Conservation (phyloP, 2,888 invertebrate genomes). For the Allophyes oxyacanthae region DNA sequence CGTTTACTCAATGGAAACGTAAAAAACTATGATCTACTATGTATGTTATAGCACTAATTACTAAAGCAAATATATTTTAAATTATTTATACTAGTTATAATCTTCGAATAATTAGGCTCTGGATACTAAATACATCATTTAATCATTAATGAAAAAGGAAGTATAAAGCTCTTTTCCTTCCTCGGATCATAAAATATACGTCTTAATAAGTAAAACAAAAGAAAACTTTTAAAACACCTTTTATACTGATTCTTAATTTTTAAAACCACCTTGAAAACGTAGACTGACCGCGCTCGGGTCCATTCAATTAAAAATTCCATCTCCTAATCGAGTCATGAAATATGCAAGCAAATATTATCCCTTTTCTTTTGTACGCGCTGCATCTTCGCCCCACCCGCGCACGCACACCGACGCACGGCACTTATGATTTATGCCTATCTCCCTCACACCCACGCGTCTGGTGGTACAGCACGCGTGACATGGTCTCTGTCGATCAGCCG, state of each 20-base stretch:
- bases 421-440: constrained; percentile 81
- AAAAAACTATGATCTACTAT: constrained; percentile 20
- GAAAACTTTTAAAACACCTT: constrained; percentile 47
- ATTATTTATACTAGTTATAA: neutral
- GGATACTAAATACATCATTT: constrained; percentile 7
- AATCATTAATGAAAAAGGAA: constrained; percentile 9
- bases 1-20: constrained; percentile 29
- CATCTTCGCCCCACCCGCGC: constrained; percentile 89
- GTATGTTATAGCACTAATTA: neutral
- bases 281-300: constrained; percentile 83
- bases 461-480: constrained; percentile 64
- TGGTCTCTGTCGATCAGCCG: constrained; percentile 84
- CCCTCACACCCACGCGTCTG: constrained; percentile 70
- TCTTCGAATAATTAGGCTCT: no score
- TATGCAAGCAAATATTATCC: constrained; percentile 90
- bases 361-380: constrained; percentile 89
- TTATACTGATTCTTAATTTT: constrained; percentile 52
- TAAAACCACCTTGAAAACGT: constrained; percentile 57
- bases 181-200: constrained; percentile 23
- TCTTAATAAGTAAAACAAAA: constrained; percentile 41
- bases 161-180: constrained; percentile 19
- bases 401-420: constrained; percentile 88
- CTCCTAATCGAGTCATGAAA: constrained; percentile 89
- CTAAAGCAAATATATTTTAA: neutral
- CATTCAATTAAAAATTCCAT: constrained; percentile 89